A percentile compares a stretch with the other conserved stretches of the same genome.
Conservation (phyloP, 2,797 vertebrate species). For the Sebastes cheni region DNA sequence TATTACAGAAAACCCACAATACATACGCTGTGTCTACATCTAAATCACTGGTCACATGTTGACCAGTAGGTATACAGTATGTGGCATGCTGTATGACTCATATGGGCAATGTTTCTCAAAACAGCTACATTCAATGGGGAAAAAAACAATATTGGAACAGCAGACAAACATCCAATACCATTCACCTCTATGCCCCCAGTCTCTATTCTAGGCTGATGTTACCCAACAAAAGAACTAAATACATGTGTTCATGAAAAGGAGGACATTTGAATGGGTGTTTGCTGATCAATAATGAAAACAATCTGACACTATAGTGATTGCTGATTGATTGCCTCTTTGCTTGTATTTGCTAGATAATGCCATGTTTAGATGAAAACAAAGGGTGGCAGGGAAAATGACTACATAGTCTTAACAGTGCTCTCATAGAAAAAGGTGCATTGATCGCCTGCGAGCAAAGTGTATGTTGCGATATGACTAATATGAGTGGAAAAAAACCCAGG, state of each 20-base stretch:
- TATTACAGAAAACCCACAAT: no score
- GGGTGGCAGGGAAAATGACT: constrained; percentile 21
- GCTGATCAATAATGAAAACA: constrained; percentile 69
- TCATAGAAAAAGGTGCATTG: constrained; percentile 13
- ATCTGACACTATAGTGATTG: constrained; percentile 53
- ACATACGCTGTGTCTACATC: not conserved
- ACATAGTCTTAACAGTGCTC: constrained; percentile 26
- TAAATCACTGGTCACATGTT: not conserved
- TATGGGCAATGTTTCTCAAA: constrained; percentile 30
- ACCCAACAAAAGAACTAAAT: constrained; percentile 65
- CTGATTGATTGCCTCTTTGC: constrained; percentile 27
- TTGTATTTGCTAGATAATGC: constrained; percentile 63
- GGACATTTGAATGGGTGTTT: constrained; percentile 52
- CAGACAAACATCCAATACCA: constrained; percentile 56
- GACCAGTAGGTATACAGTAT: no score
- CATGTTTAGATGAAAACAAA: constrained; percentile 48
- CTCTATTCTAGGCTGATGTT: constrained; percentile 57
- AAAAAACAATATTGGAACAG: constrained; percentile 49
- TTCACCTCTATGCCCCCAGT: constrained; percentile 51
- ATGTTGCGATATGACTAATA: constrained; percentile 36
- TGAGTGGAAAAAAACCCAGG: constrained; percentile 6
- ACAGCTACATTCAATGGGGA: constrained; percentile 26
- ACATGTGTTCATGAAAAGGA: constrained; percentile 66
- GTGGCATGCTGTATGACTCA: not conserved
- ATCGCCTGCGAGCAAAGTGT: constrained; percentile 13